Evolutionary conservation across 2,113 vertebrate genomes (phyloP).

Genomic region (Hippotragus niger): DNA sequence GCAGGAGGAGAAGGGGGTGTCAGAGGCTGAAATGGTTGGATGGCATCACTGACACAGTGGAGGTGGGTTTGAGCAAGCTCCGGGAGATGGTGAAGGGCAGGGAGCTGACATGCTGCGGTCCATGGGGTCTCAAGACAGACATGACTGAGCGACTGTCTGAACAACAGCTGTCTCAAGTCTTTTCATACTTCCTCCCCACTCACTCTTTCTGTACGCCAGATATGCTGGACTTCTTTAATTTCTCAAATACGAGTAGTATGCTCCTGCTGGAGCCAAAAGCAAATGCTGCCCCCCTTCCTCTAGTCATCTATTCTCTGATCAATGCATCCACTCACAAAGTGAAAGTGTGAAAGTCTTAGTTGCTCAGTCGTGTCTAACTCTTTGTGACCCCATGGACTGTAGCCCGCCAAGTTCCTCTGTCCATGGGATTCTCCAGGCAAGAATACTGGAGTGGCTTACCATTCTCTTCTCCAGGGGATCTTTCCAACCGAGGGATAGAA

Average conservation of each 20-base stretch:
- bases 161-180: background rate
- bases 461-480: background rate
- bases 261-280: background rate
- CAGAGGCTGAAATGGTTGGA: background rate
- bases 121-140: rapidly evolving
- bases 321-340: background rate
- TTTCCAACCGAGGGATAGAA: rapidly evolving
- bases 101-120: background rate
- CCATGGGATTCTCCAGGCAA: background rate
- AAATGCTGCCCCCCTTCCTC: background rate
- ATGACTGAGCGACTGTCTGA: background rate
- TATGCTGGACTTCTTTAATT: background rate
- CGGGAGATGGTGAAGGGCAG: background rate
- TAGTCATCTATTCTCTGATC: background rate
- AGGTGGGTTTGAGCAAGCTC: background rate
- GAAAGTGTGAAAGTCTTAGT: background rate
- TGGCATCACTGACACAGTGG: background rate
- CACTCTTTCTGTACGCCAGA: background rate
- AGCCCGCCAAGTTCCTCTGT: background rate
- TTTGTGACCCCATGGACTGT: background rate
- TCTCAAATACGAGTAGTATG: background rate
- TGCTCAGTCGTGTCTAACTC: background rate
- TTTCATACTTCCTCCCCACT: background rate
- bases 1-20: background rate
- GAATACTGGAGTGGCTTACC: background rate